Conservation (phyloP, 2,797 vertebrate species). For the Poeciliopsis infans region DNA sequence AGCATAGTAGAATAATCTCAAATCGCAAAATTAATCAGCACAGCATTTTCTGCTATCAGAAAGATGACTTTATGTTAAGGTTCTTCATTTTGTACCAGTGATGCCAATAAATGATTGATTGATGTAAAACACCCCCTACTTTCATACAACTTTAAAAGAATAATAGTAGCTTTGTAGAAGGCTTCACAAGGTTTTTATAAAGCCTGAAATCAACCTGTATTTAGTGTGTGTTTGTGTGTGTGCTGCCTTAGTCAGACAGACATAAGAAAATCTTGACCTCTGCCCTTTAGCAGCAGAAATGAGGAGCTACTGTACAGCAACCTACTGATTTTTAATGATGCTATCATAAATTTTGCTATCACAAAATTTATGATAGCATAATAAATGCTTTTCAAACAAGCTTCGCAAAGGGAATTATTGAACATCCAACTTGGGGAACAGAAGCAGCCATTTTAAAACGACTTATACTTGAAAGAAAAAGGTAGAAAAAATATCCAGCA, state of each 20-base stretch:
- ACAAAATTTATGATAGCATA: no score
- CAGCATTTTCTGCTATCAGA: not conserved
- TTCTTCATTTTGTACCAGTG: not conserved
- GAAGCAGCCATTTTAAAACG: not conserved
- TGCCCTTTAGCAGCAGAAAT: slow-evolving; percentile 2
- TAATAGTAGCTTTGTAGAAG: not conserved
- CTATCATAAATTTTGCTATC: not conserved
- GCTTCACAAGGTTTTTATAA: not conserved
- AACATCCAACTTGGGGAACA: not conserved
- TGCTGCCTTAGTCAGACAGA: slow-evolving; percentile 17
- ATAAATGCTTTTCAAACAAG: not conserved
- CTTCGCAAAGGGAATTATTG: not conserved
- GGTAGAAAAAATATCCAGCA: not conserved
- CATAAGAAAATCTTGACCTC: slow-evolving; percentile 12
- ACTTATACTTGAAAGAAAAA: not conserved
- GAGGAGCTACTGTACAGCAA: not conserved
- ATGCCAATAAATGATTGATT: not conserved
- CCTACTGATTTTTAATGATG: not conserved
- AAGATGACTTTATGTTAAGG: not conserved
- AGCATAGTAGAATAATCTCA: not conserved
- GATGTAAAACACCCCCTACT: not conserved
- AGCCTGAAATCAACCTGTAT: not conserved
- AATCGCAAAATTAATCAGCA: not conserved
- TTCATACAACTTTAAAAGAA: not conserved
- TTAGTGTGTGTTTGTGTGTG: not conserved